Evolutionary conservation across 2,888 invertebrate species (phyloP).

Genomic region (Leptinotarsa rubiginosa): DNA sequence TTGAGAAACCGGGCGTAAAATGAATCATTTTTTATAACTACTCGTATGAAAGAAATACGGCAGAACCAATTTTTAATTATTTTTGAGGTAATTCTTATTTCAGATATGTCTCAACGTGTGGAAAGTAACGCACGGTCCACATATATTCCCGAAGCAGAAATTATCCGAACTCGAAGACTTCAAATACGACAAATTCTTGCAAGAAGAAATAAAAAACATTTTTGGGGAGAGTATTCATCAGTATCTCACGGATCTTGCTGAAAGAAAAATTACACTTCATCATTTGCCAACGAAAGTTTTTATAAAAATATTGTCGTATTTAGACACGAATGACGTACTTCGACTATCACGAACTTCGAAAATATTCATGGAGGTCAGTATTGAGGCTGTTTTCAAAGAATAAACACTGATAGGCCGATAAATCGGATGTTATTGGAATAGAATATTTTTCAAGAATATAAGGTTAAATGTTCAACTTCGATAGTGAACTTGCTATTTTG

Average conservation of each 20-base stretch:
- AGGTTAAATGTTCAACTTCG: too few relatives aligned
- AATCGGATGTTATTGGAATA: too few relatives aligned
- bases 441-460: too few relatives aligned
- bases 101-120: conserved; percentile 48
- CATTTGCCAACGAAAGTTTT: conserved; percentile 53
- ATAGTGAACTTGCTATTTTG: too few relatives aligned
- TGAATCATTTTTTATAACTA: too few relatives aligned
- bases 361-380: conserved; percentile 49
- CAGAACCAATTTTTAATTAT: not conserved
- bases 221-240: conserved; percentile 53
- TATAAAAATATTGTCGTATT: conserved; percentile 50
- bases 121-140: conserved; percentile 49
- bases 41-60: not conserved
- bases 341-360: conserved; percentile 44
- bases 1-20: too few relatives aligned
- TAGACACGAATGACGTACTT: conserved; percentile 46
- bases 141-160: conserved; percentile 45
- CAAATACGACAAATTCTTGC: conserved; percentile 50
- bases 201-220: conserved; percentile 54
- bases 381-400: not conserved
- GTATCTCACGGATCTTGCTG: conserved; percentile 42
- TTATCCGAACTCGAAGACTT: conserved; percentile 51
- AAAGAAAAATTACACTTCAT: conserved; percentile 42
- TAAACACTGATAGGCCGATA: not conserved
- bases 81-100: not conserved